A percentile compares a stretch with the other conserved stretches of the same genome.
Conservation (phyloP, 2,113 vertebrate genomes). For the Oreochromis niloticus region DNA sequence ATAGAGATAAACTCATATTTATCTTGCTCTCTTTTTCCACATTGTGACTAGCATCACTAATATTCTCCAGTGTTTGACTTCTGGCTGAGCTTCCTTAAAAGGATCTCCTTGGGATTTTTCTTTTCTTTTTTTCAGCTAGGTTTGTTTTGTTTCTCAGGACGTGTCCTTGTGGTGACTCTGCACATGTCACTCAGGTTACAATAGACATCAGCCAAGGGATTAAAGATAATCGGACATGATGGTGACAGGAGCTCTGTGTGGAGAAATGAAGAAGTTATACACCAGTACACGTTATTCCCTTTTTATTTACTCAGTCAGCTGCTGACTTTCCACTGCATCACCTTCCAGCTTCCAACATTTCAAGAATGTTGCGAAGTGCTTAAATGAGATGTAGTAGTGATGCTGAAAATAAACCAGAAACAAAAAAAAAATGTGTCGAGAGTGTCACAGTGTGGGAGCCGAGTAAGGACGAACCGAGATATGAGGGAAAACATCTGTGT, state of each 20-base stretch:
- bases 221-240: background rate
- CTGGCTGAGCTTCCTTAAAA: constrained; percentile 59
- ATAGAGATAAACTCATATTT: background rate
- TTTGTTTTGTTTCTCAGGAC: constrained; percentile 21
- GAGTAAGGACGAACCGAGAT: constrained; percentile 1
- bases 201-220: constrained; percentile 1
- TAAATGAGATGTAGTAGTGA: background rate
- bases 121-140: background rate
- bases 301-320: background rate
- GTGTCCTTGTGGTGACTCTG: constrained; percentile 29
- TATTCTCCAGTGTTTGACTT: background rate
- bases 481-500: constrained; percentile 30
- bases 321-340: background rate
- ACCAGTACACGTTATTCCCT: background rate
- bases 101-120: constrained; percentile 8
- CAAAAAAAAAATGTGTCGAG: background rate
- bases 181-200: constrained; percentile 14
- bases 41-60: background rate
- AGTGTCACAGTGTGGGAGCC: background rate
- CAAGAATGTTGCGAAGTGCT: background rate
- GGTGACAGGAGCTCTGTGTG: background rate
- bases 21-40: background rate
- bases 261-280: background rate
- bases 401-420: background rate
- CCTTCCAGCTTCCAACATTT: background rate